Percentiles rank a stretch among this genome's conserved stretches.
These are phyloP conservation scores for Neuroterus valhalla DNA, from an alignment of 1,140 invertebrate genomes.

Conservation along the genomic window DNA sequence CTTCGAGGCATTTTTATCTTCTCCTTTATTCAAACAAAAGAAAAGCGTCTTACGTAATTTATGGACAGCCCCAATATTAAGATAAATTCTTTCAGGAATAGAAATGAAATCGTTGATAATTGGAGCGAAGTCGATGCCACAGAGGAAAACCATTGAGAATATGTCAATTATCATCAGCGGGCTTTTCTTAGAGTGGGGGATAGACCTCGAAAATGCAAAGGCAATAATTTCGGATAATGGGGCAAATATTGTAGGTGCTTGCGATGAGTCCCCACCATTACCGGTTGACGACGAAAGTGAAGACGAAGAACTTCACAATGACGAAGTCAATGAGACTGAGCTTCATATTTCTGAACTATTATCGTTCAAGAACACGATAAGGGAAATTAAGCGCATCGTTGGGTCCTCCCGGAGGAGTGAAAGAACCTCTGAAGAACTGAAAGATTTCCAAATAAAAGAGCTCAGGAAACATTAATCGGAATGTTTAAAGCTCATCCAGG, in stretches of 20 bases:
- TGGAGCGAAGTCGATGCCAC: neutral
- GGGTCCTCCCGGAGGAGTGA: constrained; percentile 32
- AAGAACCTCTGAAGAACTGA: constrained; percentile 14
- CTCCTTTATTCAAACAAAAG: too few relatives aligned
- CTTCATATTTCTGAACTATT: neutral
- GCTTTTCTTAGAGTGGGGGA: neutral
- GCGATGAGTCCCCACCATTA: neutral
- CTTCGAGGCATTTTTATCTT: too few relatives aligned
- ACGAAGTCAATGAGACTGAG: neutral
- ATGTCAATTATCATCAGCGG: neutral
- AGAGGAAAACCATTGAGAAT: constrained; percentile 36
- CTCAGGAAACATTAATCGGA: neutral
- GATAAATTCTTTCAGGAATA: neutral
- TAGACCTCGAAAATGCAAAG: constrained; percentile 8
- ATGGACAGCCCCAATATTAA: too few relatives aligned
- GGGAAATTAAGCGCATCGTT: constrained; percentile 32
- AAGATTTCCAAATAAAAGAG: neutral
- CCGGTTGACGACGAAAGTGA: too few relatives aligned
- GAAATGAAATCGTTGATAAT: constrained; percentile 8
- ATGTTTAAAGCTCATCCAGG: constrained; percentile 33
- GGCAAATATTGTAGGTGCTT: constrained; percentile 27
- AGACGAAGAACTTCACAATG: neutral
- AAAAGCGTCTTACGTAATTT: too few relatives aligned
- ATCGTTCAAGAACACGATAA: neutral
- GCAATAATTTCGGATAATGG: too few relatives aligned